Percentiles rank a stretch among this genome's conserved stretches.
Evolutionary conservation across 2,797 vertebrate genomes (phyloP).

Genomic region (Rhinichthys osculus): DNA sequence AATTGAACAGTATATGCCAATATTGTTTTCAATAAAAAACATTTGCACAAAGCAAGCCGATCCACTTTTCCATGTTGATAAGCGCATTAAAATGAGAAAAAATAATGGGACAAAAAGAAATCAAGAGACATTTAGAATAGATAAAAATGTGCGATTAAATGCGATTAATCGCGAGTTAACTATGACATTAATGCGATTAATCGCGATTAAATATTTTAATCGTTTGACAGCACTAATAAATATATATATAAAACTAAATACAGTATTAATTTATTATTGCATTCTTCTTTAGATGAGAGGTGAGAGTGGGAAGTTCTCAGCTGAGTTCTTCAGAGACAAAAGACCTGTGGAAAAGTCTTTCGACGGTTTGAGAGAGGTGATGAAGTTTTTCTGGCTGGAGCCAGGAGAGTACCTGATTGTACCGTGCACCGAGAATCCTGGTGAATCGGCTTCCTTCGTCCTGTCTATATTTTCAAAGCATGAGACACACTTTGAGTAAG

Average conservation of each 20-base stretch:
- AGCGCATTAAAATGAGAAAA: too few relatives aligned
- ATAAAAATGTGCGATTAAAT: too few relatives aligned
- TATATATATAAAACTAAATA: background rate
- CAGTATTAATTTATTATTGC: background rate
- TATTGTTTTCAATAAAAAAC: too few relatives aligned
- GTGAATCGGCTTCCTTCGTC: constrained; percentile 69
- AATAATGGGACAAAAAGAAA: too few relatives aligned
- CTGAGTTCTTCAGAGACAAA: constrained; percentile 65
- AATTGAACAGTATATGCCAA: too few relatives aligned
- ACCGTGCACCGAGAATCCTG: constrained; percentile 65
- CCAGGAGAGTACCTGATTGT: constrained; percentile 75
- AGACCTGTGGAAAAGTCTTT: constrained; percentile 43
- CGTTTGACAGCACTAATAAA: too few relatives aligned
- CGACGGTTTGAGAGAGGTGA: constrained; percentile 67
- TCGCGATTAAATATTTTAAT: too few relatives aligned
- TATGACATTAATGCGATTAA: too few relatives aligned
- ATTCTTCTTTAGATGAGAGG: constrained; percentile 57
- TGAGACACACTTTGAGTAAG: constrained; percentile 67
- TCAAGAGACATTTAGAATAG: too few relatives aligned
- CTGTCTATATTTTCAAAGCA: constrained; percentile 71
- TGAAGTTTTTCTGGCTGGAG: constrained; percentile 62
- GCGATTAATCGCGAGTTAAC: too few relatives aligned
- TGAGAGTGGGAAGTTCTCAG: constrained; percentile 66
- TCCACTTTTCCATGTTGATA: too few relatives aligned
- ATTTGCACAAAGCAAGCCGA: too few relatives aligned